These are phyloP conservation scores for Eremobia ochroleuca DNA, from an alignment of 2,888 invertebrate genomes.

Conservation along the genomic window DNA sequence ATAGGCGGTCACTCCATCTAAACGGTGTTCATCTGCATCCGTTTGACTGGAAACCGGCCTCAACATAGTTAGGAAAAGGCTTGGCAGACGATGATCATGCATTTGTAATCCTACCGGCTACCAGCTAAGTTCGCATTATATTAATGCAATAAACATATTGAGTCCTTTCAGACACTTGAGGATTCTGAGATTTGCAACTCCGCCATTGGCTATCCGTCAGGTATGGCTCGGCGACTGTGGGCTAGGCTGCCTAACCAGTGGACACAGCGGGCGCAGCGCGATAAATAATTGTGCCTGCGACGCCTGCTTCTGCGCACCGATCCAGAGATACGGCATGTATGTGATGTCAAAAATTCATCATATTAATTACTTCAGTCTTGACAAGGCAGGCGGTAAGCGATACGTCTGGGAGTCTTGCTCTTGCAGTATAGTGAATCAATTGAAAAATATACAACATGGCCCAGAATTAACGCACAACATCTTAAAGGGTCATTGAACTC, in stretches of 20 bases:
- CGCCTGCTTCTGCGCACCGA: slow-evolving; percentile 75
- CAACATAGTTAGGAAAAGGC: too few relatives aligned
- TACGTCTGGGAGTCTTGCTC: background rate
- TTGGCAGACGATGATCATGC: too few relatives aligned
- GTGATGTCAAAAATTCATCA: slow-evolving; percentile 1
- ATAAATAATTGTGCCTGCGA: slow-evolving; percentile 73
- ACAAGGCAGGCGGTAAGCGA: background rate
- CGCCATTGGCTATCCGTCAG: slow-evolving; percentile 73
- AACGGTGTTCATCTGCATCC: too few relatives aligned
- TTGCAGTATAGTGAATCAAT: background rate
- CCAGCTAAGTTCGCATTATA: background rate
- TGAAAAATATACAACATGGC: too few relatives aligned
- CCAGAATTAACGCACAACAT: too few relatives aligned
- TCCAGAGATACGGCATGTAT: slow-evolving; percentile 74
- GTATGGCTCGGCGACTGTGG: slow-evolving; percentile 79
- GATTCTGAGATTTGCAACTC: slow-evolving; percentile 32
- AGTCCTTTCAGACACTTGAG: slow-evolving; percentile 26
- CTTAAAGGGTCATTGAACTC: too few relatives aligned
- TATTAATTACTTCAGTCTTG: background rate
- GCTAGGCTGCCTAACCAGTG: slow-evolving; percentile 65
- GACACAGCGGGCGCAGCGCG: too few relatives aligned
- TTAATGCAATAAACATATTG: too few relatives aligned
- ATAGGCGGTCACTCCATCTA: background rate
- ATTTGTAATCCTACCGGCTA: background rate
- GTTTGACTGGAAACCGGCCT: too few relatives aligned